These are phyloP conservation scores for Scomber japonicus DNA, from an alignment of 2,113 vertebrate genomes.

Conservation along the genomic window DNA sequence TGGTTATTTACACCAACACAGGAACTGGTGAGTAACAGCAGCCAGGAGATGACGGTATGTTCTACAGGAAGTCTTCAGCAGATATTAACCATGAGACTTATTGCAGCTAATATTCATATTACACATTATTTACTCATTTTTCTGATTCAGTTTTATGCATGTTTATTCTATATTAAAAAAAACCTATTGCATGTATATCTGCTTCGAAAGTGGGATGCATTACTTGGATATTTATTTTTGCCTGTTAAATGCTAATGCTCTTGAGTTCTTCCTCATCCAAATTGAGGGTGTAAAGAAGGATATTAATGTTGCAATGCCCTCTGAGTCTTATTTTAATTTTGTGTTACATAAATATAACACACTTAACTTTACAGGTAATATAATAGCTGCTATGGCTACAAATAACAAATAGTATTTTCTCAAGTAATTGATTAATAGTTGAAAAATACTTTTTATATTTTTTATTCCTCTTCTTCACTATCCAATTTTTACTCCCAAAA, in stretches of 20 bases:
- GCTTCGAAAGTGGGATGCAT: not conserved
- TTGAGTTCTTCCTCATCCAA: not conserved
- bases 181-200: not conserved
- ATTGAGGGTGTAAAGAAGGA: not conserved
- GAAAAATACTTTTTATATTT: too few relatives aligned
- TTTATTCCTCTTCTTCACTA: too few relatives aligned
- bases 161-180: not conserved
- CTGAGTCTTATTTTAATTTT: not conserved
- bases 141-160: not conserved
- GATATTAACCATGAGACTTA: constrained; percentile 5
- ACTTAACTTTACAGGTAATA: too few relatives aligned
- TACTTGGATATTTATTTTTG: too few relatives aligned
- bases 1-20: constrained; percentile 73
- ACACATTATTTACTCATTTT: not conserved
- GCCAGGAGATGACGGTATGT: constrained; percentile 40
- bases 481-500: too few relatives aligned
- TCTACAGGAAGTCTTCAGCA: constrained; percentile 10
- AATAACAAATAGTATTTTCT: too few relatives aligned
- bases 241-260: too few relatives aligned
- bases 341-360: too few relatives aligned
- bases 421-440: too few relatives aligned
- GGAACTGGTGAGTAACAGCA: constrained; percentile 60
- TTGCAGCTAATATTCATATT: not conserved
- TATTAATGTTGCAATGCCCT: not conserved
- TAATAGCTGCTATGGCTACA: too few relatives aligned